Evolutionary conservation across 2,888 invertebrate genomes (phyloP), one percentile per base, ranked within the genome.

Genomic region (Mayetiola destructor): DNA sequence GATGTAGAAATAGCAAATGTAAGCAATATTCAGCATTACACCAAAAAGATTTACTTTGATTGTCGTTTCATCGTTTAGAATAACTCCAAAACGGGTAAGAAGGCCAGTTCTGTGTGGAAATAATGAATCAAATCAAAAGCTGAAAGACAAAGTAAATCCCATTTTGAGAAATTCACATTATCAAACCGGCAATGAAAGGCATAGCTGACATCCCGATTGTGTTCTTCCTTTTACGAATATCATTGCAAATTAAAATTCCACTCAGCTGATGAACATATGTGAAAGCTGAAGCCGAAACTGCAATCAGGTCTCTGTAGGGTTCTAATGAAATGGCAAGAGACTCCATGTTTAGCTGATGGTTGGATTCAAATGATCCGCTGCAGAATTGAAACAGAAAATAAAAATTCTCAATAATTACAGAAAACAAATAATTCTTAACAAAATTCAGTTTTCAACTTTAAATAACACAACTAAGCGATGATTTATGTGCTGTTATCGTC

Each of bases 211-310:
- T 76, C 57, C 80, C 80, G 64, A 76, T 76, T 0, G 87, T 81
- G 63, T 74, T 77, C 18, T 80, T 79, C 65, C 81, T 81, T 64
- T 80, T 80, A 60, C 82, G 78, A 61, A 88, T 84, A 66, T 86
- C 84, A 67, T 78, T 80, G 67, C 88, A 81, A 60, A 88, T 76
- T 66, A 85, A 77, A 66, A 77, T 75, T 65, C 90, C 90, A 30
- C 89, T 81, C 66, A 91, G 80, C 76, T 91, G 89, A 69, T 91
- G 88, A 0, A 78, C 80, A 63, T 87, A 82, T 27, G 92, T 91
- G 27, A 85, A 79, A 58, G 85, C 71, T 60, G 83, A 81, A 36
- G 91, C 89, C 56, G 80, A 71, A 58, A 76, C 73, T 39, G 79
- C 87, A 56, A 86, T 79, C 12, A 78, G 59, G 58, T 80, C 81